Base-by-base conservation (phyloP, 2,797 vertebrate genomes). In the Macroramphosus scolopax region DNA sequence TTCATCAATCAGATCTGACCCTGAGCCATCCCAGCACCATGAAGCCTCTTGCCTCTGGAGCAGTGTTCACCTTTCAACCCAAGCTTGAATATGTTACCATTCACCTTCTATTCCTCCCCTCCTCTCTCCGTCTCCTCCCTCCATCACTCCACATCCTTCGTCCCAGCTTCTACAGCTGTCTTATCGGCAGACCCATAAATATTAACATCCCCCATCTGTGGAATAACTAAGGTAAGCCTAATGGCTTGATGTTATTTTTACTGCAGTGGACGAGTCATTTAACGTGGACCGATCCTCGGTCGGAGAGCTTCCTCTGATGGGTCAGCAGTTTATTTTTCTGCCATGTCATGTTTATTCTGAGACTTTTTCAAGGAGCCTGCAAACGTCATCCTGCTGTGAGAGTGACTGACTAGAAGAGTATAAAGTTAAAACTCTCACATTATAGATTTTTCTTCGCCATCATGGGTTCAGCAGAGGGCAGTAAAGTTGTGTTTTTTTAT, bases 191-290 rank as follows among this genome's bases (percentile, higher is more conserved):
- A 56, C 18, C 66, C 55, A 78, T 82, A 68, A 80, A 83, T 75
- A 80, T 79, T 82, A 74, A 79, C 73, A 70, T 29, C 60, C 48
- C 68, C 64, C 70, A 63, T 68, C 68, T 66, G 43, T 22, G 43
- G 62, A 51, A 54, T 58, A 77, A 72, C 72, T 68, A 61, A 71
- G 64, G 63, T 71, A 66, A 71, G 44, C 49, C 40, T 69, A 80
- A 77, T 77, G 71, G 72, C 51, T 53, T 48, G 41, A 26, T 56
- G 55, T 73, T 78, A 35, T 68, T 77, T 74, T 70, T 51, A 46
- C 47, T 46, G 60, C 55, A 14, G 38, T 14, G 49, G 49, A 52
- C 2, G 18, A 35, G 36, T 45, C 32, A 16, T 48, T 56, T 62
- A 32, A 10, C 8, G 17, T 30, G 39, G 18, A 17, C 48, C 5